phyloP scores from a whole-genome alignment of 2,797 vertebrate genomes.

The Caiman crocodilus region DNA sequence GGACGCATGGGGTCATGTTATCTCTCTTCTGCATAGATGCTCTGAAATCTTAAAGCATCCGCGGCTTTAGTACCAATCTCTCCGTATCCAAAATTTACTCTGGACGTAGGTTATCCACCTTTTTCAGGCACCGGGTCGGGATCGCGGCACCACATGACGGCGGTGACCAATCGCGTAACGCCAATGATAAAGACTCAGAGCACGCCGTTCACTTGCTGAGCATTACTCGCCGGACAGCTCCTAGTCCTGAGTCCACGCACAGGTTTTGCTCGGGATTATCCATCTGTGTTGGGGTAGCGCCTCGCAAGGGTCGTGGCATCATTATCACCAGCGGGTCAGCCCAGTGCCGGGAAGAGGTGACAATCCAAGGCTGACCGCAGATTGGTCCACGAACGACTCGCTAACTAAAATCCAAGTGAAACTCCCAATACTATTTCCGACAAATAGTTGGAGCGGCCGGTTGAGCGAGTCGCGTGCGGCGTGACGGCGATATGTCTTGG shows the following conservation, averaged over 20 bases:
- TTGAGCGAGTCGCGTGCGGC: not conserved
- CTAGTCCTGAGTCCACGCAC: not conserved
- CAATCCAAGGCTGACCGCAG: not conserved
- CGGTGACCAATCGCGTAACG: not conserved
- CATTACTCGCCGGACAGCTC: not conserved
- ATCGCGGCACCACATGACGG: not conserved
- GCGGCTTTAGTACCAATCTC: not conserved
- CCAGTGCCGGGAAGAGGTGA: not conserved
- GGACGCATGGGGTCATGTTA: not conserved
- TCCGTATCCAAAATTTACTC: not conserved
- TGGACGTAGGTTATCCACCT: not conserved
- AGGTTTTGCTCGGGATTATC: not conserved
- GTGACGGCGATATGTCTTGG: not conserved
- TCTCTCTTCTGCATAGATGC: not conserved
- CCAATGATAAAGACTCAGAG: not conserved
- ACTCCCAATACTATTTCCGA: not conserved
- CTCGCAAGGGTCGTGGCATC: not conserved
- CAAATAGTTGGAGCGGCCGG: not conserved
- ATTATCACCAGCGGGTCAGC: not conserved
- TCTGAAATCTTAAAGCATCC: not conserved
- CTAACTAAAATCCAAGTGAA: rapidly evolving
- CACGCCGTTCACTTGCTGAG: not conserved
- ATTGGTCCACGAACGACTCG: not conserved
- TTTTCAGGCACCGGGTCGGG: rapidly evolving
- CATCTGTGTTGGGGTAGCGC: not conserved